These are phyloP conservation scores for Cephus pulcher DNA, from an alignment of 2,888 invertebrate genomes.

Conservation along the genomic window DNA sequence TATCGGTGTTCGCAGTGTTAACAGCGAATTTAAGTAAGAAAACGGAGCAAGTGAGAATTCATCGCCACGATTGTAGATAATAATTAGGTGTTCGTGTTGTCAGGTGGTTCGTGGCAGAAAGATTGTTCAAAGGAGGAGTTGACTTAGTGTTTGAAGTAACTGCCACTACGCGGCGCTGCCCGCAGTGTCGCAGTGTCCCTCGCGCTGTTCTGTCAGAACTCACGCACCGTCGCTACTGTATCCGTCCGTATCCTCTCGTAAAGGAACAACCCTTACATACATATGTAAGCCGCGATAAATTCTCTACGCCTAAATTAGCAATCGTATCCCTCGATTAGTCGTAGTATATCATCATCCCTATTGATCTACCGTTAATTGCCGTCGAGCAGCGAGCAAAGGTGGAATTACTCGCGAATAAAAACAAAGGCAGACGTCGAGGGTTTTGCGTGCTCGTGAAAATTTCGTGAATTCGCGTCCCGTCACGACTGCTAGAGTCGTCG, in stretches of 20 bases:
- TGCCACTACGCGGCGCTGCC: constrained; percentile 53
- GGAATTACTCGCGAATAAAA: background rate
- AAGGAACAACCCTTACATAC: background rate
- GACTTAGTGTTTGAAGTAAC: constrained; percentile 28
- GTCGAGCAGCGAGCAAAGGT: background rate
- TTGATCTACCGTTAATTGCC: background rate
- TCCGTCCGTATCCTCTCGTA: constrained; percentile 47
- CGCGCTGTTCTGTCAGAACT: constrained; percentile 47
- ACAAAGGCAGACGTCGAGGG: background rate
- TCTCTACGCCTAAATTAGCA: background rate
- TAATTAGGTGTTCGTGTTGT: background rate
- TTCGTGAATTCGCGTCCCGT: background rate
- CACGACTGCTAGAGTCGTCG: background rate
- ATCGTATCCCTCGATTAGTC: background rate
- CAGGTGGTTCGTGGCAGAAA: constrained; percentile 17
- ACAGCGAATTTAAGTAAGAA: background rate
- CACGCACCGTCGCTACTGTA: constrained; percentile 43
- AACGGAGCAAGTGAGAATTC: background rate
- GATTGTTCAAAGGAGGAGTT: constrained; percentile 13
- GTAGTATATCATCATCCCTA: background rate
- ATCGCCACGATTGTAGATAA: background rate
- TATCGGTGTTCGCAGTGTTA: background rate
- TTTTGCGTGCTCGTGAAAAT: background rate
- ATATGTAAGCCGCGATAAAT: constrained; percentile 3
- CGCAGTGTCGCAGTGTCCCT: constrained; percentile 59